Percentiles rank a stretch among this genome's conserved stretches.
Conservation (phyloP, 2,113 vertebrate genomes). For the Nipponia nippon region DNA sequence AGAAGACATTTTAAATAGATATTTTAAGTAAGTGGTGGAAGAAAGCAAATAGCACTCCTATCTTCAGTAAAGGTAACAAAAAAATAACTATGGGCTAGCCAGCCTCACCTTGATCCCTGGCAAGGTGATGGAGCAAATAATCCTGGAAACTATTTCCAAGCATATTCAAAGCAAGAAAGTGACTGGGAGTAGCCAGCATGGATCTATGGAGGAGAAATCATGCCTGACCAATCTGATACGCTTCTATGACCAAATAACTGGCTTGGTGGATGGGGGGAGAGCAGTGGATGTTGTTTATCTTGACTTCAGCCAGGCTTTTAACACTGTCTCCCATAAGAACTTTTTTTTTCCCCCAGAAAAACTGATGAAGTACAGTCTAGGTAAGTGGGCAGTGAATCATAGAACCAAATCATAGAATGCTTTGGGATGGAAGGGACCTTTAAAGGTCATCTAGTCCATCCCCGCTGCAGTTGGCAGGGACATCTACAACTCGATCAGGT, state of each 20-base stretch:
- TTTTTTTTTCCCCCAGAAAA: not conserved
- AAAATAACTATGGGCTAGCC: not conserved
- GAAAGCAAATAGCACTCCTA: not conserved
- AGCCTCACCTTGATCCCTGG: not conserved
- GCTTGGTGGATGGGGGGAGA: not conserved
- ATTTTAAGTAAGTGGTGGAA: not conserved
- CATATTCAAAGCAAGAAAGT: not conserved
- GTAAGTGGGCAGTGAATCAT: not conserved
- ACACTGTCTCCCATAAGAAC: not conserved
- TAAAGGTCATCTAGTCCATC: too few species aligned
- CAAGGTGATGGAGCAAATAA: not conserved
- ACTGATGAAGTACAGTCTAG: not conserved
- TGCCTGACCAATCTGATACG: not conserved
- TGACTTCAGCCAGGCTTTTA: not conserved
- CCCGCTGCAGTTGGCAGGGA: too few species aligned
- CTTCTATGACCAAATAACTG: not conserved
- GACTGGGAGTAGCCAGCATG: not conserved
- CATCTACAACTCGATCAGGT: too few species aligned
- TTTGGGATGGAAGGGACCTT: too few species aligned
- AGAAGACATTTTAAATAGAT: not conserved
- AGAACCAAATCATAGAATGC: too few species aligned
- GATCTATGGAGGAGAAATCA: not conserved
- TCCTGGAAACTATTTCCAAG: not conserved
- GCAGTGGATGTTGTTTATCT: not conserved
- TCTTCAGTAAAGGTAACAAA: not conserved